phyloP scores from a whole-genome alignment of 2,888 invertebrate species.

The Dryomyza anilis region DNA sequence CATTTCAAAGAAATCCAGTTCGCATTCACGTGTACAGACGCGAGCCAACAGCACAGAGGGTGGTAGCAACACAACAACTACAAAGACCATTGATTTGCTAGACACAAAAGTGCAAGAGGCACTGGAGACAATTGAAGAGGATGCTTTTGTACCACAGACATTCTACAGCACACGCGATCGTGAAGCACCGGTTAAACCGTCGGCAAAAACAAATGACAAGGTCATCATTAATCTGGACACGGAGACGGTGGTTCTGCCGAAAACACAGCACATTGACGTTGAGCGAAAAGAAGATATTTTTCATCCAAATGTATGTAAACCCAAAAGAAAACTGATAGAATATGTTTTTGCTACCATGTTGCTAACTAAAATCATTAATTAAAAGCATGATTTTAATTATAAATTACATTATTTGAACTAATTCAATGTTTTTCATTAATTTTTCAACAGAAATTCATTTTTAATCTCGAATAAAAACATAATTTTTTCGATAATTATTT shows the following conservation, averaged over 20 bases:
- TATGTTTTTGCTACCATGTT: no score
- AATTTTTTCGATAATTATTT: no score
- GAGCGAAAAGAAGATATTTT: slow-evolving; percentile 64
- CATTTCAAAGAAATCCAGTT: slow-evolving; percentile 44
- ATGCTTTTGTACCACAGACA: slow-evolving; percentile 69
- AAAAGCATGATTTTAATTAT: no score
- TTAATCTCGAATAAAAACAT: neutral
- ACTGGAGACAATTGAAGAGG: slow-evolving; percentile 74
- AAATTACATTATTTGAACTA: no score
- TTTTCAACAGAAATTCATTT: neutral
- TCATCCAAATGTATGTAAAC: slow-evolving; percentile 69
- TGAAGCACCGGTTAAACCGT: slow-evolving; percentile 62
- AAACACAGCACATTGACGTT: slow-evolving; percentile 52
- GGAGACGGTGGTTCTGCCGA: slow-evolving; percentile 72
- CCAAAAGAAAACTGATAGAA: neutral
- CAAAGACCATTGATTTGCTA: slow-evolving; percentile 45
- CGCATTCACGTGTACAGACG: slow-evolving; percentile 41
- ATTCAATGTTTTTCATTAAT: neutral
- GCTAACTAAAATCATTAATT: no score
- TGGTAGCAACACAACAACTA: slow-evolving; percentile 37
- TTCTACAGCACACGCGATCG: slow-evolving; percentile 66
- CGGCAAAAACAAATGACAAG: slow-evolving; percentile 49
- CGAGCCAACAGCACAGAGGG: slow-evolving; percentile 47
- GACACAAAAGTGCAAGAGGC: slow-evolving; percentile 59
- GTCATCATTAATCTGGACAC: slow-evolving; percentile 76